Evolutionary conservation across 2,797 vertebrate species (phyloP).

Genomic region (Alfaro cultratus): DNA sequence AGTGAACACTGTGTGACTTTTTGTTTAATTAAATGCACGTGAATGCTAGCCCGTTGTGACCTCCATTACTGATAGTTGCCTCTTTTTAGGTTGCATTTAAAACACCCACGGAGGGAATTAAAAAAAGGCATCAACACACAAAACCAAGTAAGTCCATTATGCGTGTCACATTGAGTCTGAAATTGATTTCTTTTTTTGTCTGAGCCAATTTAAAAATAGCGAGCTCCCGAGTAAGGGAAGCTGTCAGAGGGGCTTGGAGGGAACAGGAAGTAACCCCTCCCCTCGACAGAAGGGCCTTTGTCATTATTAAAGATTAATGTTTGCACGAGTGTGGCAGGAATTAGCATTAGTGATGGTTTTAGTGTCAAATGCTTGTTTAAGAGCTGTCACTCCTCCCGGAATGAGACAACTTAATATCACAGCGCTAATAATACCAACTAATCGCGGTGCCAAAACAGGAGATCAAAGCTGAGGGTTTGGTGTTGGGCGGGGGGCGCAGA

Average conservation of each 20-base stretch:
- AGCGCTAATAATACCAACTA: slow-evolving; percentile 65
- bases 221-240: slow-evolving; percentile 29
- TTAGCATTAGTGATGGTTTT: slow-evolving; percentile 77
- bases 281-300: slow-evolving; percentile 59
- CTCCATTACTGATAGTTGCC: slow-evolving; percentile 26
- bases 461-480: slow-evolving; percentile 53
- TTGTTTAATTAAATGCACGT: slow-evolving; percentile 56
- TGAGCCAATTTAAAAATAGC: slow-evolving; percentile 23
- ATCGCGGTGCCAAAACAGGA: slow-evolving; percentile 59
- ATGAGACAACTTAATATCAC: slow-evolving; percentile 70
- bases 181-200: slow-evolving; percentile 7
- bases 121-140: slow-evolving; percentile 6
- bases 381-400: slow-evolving; percentile 72
- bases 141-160: neutral
- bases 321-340: slow-evolving; percentile 65
- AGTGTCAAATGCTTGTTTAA: slow-evolving; percentile 71
- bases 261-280: slow-evolving; percentile 45
- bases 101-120: slow-evolving; percentile 15
- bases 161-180: slow-evolving; percentile 25
- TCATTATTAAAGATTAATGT: slow-evolving; percentile 76
- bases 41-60: slow-evolving; percentile 41
- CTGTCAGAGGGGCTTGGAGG: slow-evolving; percentile 38
- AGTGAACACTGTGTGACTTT: slow-evolving; percentile 44
- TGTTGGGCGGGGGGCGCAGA: slow-evolving; percentile 14
- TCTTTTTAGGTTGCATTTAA: slow-evolving; percentile 30